Base-by-base conservation (phyloP, 2,888 invertebrate species). In the Ariolimax columbianus region DNA sequence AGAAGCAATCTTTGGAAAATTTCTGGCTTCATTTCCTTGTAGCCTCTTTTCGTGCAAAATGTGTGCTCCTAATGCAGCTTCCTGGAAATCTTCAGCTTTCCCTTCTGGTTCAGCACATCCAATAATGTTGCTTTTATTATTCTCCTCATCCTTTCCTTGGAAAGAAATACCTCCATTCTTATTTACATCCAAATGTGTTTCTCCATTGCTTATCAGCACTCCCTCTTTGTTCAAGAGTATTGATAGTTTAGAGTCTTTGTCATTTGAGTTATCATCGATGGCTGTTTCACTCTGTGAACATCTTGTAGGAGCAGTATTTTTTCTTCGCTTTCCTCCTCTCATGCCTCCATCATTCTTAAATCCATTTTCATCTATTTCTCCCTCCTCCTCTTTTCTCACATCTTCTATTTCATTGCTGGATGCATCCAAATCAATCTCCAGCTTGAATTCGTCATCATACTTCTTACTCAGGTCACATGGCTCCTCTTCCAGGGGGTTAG, bases 281-380 rank as follows among this genome's bases (percentile, higher is more conserved):
- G 91, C 86, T 30, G 84, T 88, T 26, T 88, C 89, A 59, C 90
- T 90, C 83, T 91, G 92, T 63, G 93, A 91, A 88, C 91, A 92
- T 30, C 93, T 86, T 26, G 92, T 93, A 14, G 93, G 93, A 40
- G 90, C 90, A 59, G 91, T 91, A 84, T 91, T 92, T 87, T 93
- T 93, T 78, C 93, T 86, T 43, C 92, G 86, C 83, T 90, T 92
- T 47, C 90, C 88, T 6, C 89, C 88, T 43, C 90, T 86, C 19
- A 87, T 79, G 38, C 85, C 87, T 43, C 79, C 75, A 36, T 87
- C 86, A 30, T 91, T 90, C 75, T 89, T 91, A 72, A 89, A 89
- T 11, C 89, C 88, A 51, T 90, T 89, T 47, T 91, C 91, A 78
- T 89, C 89, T 47, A 86, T 85, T 1, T 70, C 73, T 51, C 47